These are phyloP conservation scores for Podabrus alpinus DNA, from an alignment of 2,888 invertebrate genomes.

Conservation along the genomic window DNA sequence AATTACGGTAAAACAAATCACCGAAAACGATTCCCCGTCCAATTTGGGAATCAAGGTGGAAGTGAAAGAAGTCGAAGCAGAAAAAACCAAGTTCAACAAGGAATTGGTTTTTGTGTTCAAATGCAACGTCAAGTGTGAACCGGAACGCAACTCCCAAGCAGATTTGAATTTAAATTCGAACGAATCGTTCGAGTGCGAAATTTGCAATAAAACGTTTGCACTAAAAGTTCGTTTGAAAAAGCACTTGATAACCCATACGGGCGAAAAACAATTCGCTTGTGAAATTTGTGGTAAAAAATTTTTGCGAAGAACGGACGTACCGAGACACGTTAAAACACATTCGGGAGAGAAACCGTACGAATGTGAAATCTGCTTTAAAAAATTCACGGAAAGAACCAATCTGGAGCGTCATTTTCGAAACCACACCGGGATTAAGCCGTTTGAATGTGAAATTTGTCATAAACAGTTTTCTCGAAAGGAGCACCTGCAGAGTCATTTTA, in stretches of 20 bases:
- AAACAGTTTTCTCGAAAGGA: not conserved
- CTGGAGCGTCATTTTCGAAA: not conserved
- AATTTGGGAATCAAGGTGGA: not conserved
- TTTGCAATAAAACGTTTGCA: not conserved
- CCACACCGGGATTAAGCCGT: not conserved
- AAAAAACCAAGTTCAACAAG: not conserved
- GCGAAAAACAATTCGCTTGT: not conserved
- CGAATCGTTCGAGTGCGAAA: not conserved
- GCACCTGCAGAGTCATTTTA: not conserved
- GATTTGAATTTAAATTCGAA: not conserved
- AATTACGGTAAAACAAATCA: not conserved
- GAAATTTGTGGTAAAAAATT: not conserved
- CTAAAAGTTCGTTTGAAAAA: not conserved
- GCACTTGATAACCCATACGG: not conserved
- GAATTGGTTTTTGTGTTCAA: not conserved
- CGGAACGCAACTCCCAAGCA: not conserved
- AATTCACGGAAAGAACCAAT: not conserved
- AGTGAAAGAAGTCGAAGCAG: not conserved
- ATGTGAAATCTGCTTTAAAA: not conserved
- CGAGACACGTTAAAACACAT: not conserved
- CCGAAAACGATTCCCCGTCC: not conserved
- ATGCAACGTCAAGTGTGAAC: not conserved
- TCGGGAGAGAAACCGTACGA: not conserved
- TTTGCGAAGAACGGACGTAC: not conserved
- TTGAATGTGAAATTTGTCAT: not conserved